These are phyloP conservation scores for Plumapathes pennacea DNA, from an alignment of 92 coral and sea anemone genomes.

Conservation along the genomic window DNA sequence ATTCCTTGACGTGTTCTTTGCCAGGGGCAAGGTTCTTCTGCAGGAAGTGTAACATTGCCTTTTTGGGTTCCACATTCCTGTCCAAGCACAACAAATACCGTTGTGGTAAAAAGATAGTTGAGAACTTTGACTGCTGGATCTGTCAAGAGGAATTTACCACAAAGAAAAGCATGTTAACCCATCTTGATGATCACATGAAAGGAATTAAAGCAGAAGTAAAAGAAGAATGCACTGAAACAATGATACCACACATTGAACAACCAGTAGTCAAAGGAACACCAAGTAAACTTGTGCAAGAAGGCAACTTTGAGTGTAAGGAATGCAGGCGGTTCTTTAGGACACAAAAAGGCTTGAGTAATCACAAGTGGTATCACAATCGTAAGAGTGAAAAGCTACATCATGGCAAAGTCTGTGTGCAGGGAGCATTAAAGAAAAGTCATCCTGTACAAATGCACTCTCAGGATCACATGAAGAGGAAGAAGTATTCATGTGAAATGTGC, in stretches of 20 bases:
- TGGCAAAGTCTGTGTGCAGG: no score
- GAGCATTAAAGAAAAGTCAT: no score
- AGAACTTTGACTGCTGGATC: slow-evolving; percentile 2
- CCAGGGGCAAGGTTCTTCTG: slow-evolving; percentile 39
- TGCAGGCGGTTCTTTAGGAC: slow-evolving; percentile 37
- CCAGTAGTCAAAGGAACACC: no score
- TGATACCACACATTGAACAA: no score
- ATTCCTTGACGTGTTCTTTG: background rate
- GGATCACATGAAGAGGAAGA: no score
- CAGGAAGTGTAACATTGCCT: slow-evolving; percentile 25
- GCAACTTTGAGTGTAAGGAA: slow-evolving; percentile 16
- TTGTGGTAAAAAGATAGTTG: slow-evolving; percentile 7
- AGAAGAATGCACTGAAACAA: no score
- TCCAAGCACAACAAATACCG: slow-evolving; percentile 46
- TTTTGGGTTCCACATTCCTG: slow-evolving; percentile 34
- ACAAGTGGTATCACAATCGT: slow-evolving; percentile 13
- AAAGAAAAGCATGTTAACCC: background rate
- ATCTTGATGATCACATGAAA: slow-evolving; percentile 9
- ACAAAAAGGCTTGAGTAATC: slow-evolving; percentile 39
- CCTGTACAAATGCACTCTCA: no score
- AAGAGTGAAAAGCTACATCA: no score
- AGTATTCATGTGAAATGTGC: no score
- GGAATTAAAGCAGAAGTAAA: slow-evolving; percentile 2
- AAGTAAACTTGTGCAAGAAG: no score
- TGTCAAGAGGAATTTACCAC: slow-evolving; percentile 10